Base-by-base conservation (phyloP, 2,888 invertebrate genomes). In the Scelioninae gen. 2 region DNA sequence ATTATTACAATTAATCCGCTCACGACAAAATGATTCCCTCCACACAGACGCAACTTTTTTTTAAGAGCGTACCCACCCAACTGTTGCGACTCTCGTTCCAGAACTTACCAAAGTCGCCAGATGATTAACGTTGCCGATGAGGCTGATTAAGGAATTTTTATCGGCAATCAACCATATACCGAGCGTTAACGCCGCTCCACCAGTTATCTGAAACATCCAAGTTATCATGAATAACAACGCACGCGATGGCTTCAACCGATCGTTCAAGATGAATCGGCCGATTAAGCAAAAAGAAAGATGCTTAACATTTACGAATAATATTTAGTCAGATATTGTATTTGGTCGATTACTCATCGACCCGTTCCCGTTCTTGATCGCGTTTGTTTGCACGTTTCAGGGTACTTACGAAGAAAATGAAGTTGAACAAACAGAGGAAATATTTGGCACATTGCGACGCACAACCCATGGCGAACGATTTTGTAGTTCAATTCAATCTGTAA, bases 361-460 rank as follows among this genome's bases (percentile, higher is more conserved):
- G 5, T 2, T 22, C 22, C 5, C 5, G 5, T 22, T 22, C 5
- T 22, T 22, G 22, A 39, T n/a, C 19, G 19, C 35, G 0, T 39
- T 15, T 2, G 25, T 25, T 53, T 18, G 37, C 18, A 19, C 31
- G 28, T 16, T 13, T 10, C 2, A 37, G 13, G 13, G 76, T 87
- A 92, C 92, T 92, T 88, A 92, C 92, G 83, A 92, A 92, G 86
- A 92, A 91, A 76, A 91, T 84, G 82, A 92, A 92, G 86, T 92
- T 92, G 87, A 92, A 91, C 82, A 91, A 88, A 86, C 92, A 92
- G 72, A 92, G 87, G 78, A 92, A 88, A 87, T 92, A 92, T 87
- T 92, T 92, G 82, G 91, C 91, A 84, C 91, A 87, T 85, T 89
- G 90, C 73, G 91, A 88, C 76, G 89, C 89, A 80, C 90, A 90